Base-by-base conservation (phyloP, 1,140 invertebrate species). In the Drosophila sturtevanti region DNA sequence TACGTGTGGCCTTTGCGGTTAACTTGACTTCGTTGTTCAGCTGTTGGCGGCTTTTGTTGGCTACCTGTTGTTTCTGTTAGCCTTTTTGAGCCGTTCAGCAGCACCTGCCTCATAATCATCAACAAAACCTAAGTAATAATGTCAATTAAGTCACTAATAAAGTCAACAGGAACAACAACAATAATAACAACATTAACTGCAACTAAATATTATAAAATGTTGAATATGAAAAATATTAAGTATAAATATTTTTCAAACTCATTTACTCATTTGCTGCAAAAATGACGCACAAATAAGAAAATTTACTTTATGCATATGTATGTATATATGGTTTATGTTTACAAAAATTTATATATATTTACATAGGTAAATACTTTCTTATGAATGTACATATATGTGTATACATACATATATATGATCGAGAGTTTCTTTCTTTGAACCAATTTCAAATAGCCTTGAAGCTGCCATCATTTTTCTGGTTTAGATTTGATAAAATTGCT, bases 61-160 rank as follows among this genome's bases (percentile, higher is more conserved):
- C 80, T 89, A 89, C 84, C 82, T 86, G 82, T 86, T 86, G 81
- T 82, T 52, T 52, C 72, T 70, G 56, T n/a, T 55, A 63, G 63
- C 56, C 41, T 65, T 75, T 75, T 71, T 68, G 69, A 72, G 60
- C 66, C 27, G 65, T 76, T 82, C 75, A 58, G 82, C 78, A 71
- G 84, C 84, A 77, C 79, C 82, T 81, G 68, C 62, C 71, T 63
- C 48, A 41, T 54, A 34, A 54, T 35, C 52, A 27, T 78, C 71
- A 78, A 77, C 70, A 85, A 75, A 61, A 79, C 67, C 82, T 89
- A 48, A 48, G 16, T 48, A 87, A 87, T 87, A 82, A 81, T 68
- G 72, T 79, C 84, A 89, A 87, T 87, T 87, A 87, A 87, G 84
- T 60, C 76, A n/a, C n/a, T n/a, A n/a, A n/a, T n/a, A n/a, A n/a